Conservation (phyloP, 2,888 invertebrate genomes). For the Protophormia terraenovae region DNA sequence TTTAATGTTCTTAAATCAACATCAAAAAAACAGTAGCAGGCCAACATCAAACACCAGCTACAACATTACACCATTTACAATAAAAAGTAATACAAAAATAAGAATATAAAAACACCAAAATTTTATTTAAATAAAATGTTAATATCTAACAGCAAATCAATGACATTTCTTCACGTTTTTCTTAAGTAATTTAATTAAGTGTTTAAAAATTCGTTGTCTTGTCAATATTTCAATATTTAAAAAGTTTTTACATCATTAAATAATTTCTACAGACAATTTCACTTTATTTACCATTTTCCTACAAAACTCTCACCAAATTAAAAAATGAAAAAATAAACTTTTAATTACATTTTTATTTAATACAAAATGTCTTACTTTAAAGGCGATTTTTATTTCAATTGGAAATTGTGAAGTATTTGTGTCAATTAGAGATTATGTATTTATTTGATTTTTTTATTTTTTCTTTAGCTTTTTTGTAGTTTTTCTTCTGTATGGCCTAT, state of each 20-base stretch:
- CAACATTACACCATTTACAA: slow-evolving; percentile 32
- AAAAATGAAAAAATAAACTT: background rate
- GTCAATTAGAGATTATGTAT: slow-evolving; percentile 16
- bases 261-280: background rate
- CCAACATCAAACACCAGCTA: background rate
- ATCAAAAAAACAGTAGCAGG: background rate
- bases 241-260: background rate
- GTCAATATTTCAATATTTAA: background rate
- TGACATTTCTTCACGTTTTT: no score
- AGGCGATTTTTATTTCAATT: background rate
- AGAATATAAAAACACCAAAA: no score
- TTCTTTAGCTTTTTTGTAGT: background rate
- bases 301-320: background rate
- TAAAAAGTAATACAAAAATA: background rate
- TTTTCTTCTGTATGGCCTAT: slow-evolving; percentile 31
- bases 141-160: no score
- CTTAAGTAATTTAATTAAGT: no score
- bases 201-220: no score
- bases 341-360: background rate
- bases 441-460: slow-evolving; percentile 6
- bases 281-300: background rate
- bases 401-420: slow-evolving; percentile 50
- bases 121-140: no score
- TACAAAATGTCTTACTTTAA: background rate
- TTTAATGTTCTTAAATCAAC: slow-evolving; percentile 24